Evolutionary conservation across 2,113 vertebrate genomes (phyloP).

Genomic region (Bubo bubo): DNA sequence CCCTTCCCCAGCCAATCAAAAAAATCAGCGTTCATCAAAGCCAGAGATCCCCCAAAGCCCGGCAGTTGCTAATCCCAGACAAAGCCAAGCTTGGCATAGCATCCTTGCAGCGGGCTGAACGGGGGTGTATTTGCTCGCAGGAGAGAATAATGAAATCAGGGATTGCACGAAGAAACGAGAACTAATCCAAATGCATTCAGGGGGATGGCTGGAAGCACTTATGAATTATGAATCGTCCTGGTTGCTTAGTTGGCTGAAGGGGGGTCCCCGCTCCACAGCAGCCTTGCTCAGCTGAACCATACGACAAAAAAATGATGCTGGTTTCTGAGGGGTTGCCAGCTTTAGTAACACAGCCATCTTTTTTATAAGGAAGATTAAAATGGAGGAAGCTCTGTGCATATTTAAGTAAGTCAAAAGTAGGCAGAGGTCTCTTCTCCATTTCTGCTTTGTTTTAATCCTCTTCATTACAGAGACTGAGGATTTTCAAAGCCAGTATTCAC

Average conservation of each 20-base stretch:
- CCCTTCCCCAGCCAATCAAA: not conserved
- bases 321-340: slow-evolving; percentile 39
- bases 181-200: slow-evolving; percentile 23
- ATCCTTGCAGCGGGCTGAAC: slow-evolving; percentile 23
- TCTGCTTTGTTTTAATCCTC: not conserved
- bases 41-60: not conserved
- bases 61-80: slow-evolving; percentile 11
- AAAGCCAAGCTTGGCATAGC: slow-evolving; percentile 24
- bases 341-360: slow-evolving; percentile 70
- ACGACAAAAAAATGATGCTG: slow-evolving; percentile 33
- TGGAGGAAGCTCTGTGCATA: slow-evolving; percentile 80
- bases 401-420: slow-evolving; percentile 65
- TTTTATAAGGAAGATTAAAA: slow-evolving; percentile 77
- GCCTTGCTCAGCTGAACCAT: slow-evolving; percentile 68
- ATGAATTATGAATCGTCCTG: slow-evolving; percentile 79
- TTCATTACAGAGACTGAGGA: not conserved
- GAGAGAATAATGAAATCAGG: slow-evolving; percentile 35
- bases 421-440: not conserved
- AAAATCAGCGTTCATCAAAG: not conserved
- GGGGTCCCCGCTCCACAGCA: slow-evolving; percentile 78
- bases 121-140: slow-evolving; percentile 49
- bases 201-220: slow-evolving; percentile 34
- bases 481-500: not conserved
- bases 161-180: slow-evolving; percentile 37
- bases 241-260: slow-evolving; percentile 72